Evolutionary conservation across 2,797 vertebrate genomes (phyloP).

Genomic region (Lacerta agilis): DNA sequence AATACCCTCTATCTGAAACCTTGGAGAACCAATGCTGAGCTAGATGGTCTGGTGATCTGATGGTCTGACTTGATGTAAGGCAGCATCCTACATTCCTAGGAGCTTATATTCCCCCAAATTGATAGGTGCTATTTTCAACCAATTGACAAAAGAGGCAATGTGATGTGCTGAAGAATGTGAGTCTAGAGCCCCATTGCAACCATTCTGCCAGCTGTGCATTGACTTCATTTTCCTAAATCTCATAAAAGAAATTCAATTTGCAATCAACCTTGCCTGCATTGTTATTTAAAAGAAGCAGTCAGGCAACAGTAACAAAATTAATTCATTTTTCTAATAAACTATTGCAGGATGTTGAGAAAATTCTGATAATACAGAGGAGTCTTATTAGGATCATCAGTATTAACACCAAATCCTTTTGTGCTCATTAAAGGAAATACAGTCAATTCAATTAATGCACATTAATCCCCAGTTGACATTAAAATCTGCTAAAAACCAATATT

Average conservation of each 20-base stretch:
- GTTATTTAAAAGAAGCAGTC: slow-evolving; percentile 61
- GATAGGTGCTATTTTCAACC: background rate
- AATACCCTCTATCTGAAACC: no score
- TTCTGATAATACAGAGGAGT: slow-evolving; percentile 88
- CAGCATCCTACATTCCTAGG: background rate
- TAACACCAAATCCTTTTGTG: slow-evolving; percentile 94
- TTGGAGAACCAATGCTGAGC: no score
- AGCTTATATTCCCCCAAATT: no score
- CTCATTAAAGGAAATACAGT: slow-evolving; percentile 97
- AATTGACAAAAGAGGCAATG: slow-evolving; percentile 45
- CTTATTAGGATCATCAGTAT: slow-evolving; percentile 91
- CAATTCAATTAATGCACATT: slow-evolving; percentile 98
- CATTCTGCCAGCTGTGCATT: background rate
- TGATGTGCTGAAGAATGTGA: background rate
- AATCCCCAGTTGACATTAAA: slow-evolving; percentile 94
- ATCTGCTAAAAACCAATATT: slow-evolving; percentile 86
- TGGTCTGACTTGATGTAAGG: no score
- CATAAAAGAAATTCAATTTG: slow-evolving; percentile 51
- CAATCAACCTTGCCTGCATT: slow-evolving; percentile 33
- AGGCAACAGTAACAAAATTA: slow-evolving; percentile 81
- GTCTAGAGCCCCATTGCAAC: background rate
- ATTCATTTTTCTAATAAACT: slow-evolving; percentile 85
- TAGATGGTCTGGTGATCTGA: no score
- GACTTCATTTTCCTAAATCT: slow-evolving; percentile 47
- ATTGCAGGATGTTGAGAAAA: slow-evolving; percentile 89